A percentile compares a stretch with the other conserved stretches of the same genome.
These are phyloP conservation scores for Nilaparvata lugens DNA, from an alignment of 1,140 invertebrate species.

Conservation along the genomic window DNA sequence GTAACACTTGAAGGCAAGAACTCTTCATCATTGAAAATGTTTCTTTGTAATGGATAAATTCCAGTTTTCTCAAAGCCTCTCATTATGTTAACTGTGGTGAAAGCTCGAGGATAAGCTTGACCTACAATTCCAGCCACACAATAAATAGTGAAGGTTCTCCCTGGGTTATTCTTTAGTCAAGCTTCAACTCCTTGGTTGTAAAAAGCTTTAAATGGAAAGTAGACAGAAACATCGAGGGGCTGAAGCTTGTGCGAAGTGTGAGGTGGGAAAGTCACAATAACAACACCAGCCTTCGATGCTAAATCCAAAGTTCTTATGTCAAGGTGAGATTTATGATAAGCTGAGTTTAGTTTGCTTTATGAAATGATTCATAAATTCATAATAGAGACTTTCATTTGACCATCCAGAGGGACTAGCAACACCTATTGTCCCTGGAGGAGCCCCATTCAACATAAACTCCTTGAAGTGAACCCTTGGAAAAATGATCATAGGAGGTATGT, in stretches of 20 bases:
- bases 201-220: conserved; percentile 3
- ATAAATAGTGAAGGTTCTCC: conserved; percentile 8
- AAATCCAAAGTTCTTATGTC: neutral
- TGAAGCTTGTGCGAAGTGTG: neutral
- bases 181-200: conserved; percentile 11
- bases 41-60: neutral
- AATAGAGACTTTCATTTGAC: conserved; percentile 13
- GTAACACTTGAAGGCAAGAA: neutral
- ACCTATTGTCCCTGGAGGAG: conserved; percentile 11
- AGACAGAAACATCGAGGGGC: conserved; percentile 10
- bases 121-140: conserved; percentile 8
- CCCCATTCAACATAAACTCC: conserved; percentile 7
- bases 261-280: neutral
- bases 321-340: neutral
- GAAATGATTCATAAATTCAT: conserved; percentile 13
- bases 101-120: conserved; percentile 11
- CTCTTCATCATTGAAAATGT: neutral
- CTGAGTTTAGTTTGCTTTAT: neutral
- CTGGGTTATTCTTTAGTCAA: conserved; percentile 7
- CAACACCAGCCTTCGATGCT: neutral
- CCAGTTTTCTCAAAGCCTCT: neutral
- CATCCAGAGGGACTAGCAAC: conserved; percentile 11
- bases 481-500: neutral
- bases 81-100: conserved; percentile 7
- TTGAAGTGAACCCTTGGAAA: conserved; percentile 12